phyloP scores from a whole-genome alignment of 2,888 invertebrate genomes.

The Rhagium mordax region DNA sequence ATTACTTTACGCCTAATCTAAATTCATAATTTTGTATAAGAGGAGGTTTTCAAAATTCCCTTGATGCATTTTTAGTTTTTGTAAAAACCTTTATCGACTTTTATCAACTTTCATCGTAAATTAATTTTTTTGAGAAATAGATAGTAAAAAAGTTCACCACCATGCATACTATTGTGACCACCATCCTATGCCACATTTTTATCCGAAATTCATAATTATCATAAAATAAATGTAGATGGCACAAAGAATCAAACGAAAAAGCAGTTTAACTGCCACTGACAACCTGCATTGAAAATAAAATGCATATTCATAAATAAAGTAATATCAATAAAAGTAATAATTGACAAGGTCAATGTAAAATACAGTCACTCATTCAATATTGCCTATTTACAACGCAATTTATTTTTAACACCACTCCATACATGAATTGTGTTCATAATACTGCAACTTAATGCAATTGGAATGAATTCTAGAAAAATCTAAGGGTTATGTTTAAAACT shows the following conservation, averaged over 20 bases:
- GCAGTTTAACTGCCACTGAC: not conserved
- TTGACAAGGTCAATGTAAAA: not conserved
- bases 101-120: too few species aligned
- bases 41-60: too few species aligned
- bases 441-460: slow-evolving; percentile 8
- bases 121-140: too few species aligned
- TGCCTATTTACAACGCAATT: not conserved
- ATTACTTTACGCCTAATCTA: too few species aligned
- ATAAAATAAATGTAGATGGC: not conserved
- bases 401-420: not conserved
- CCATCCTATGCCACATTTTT: too few species aligned
- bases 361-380: not conserved
- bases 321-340: not conserved
- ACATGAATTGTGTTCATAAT: not conserved
- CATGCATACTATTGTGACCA: too few species aligned
- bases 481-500: slow-evolving; percentile 6
- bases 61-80: too few species aligned
- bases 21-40: too few species aligned
- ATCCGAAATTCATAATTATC: not conserved
- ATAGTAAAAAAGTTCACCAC: too few species aligned
- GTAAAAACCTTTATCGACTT: too few species aligned
- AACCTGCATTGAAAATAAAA: not conserved
- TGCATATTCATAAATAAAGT: not conserved
- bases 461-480: slow-evolving; percentile 17
- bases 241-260: not conserved